Percentiles rank a stretch among this genome's conserved stretches.
phyloP scores from a whole-genome alignment of 2,888 invertebrate genomes.

The Merodon equestris region DNA sequence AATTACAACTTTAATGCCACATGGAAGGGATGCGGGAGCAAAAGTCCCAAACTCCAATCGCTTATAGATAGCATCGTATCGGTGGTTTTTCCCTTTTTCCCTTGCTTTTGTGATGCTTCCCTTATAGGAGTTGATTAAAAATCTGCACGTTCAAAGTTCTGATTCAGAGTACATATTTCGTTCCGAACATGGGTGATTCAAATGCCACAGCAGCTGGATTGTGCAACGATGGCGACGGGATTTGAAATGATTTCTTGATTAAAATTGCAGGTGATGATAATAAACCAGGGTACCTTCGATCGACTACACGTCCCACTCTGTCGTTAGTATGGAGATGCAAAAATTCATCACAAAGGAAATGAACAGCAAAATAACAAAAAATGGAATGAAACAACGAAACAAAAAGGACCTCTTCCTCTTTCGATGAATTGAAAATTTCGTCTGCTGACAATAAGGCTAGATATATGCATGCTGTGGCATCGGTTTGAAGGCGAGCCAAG shows the following conservation, averaged over 20 bases:
- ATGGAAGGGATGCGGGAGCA: constrained; percentile 10
- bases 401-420: constrained; percentile 26
- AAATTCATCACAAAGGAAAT: constrained; percentile 25
- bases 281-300: constrained; percentile 46
- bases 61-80: constrained; percentile 25
- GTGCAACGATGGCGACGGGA: background rate
- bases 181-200: too few species aligned
- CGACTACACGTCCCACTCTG: constrained; percentile 26
- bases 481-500: too few species aligned
- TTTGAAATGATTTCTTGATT: constrained; percentile 63
- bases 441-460: constrained; percentile 22
- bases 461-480: too few species aligned
- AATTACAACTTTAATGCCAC: constrained; percentile 49
- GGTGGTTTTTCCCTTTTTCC: background rate
- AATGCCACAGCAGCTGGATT: background rate
- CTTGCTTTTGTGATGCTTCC: constrained; percentile 16
- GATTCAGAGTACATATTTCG: background rate
- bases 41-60: constrained; percentile 5
- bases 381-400: background rate
- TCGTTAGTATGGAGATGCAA: constrained; percentile 39
- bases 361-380: background rate
- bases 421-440: constrained; percentile 42
- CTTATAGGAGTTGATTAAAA: constrained; percentile 60
- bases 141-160: constrained; percentile 49
- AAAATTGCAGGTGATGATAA: constrained; percentile 67